These are phyloP conservation scores for Oscheius sp. DNA, from an alignment of 1,140 invertebrate genomes.

Conservation along the genomic window DNA sequence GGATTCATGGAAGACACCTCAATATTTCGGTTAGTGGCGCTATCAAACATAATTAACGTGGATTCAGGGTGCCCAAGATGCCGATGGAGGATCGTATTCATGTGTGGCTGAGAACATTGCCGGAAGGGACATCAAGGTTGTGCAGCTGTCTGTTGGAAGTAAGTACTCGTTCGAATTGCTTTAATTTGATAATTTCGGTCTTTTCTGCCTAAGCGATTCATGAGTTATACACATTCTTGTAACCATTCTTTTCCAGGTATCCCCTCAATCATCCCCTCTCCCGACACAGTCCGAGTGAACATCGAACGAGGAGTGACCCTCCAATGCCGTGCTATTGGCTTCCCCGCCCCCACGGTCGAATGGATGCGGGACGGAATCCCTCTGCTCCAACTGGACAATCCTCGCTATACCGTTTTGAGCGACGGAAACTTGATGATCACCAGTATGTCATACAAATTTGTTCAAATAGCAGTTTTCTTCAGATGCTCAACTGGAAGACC, in stretches of 20 bases:
- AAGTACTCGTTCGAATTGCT: slow-evolving; percentile 42
- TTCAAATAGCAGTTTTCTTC: slow-evolving; percentile 7
- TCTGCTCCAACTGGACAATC: slow-evolving; percentile 39
- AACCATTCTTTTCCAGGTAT: slow-evolving; percentile 53
- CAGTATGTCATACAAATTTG: slow-evolving; percentile 30
- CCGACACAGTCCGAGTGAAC: slow-evolving; percentile 61
- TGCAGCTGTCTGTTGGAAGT: slow-evolving; percentile 64
- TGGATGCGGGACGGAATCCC: slow-evolving; percentile 57
- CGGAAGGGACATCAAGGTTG: slow-evolving; percentile 58
- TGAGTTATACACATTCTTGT: no score
- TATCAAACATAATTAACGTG: neutral
- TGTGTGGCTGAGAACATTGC: slow-evolving; percentile 65
- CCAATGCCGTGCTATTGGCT: slow-evolving; percentile 59
- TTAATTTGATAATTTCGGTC: no score
- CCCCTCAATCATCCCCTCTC: slow-evolving; percentile 60
- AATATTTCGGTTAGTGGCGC: slow-evolving; percentile 8
- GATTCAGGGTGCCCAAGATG: slow-evolving; percentile 50
- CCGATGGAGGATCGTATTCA: slow-evolving; percentile 61
- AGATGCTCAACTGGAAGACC: slow-evolving; percentile 50
- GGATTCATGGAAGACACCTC: slow-evolving; percentile 17
- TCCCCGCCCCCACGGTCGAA: slow-evolving; percentile 57
- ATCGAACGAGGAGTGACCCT: slow-evolving; percentile 60
- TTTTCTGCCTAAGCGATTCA: neutral
- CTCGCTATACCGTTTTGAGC: slow-evolving; percentile 48
- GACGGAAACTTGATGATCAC: slow-evolving; percentile 55